Conservation (phyloP, 1,140 invertebrate species). For the Atta cephalotes region DNA sequence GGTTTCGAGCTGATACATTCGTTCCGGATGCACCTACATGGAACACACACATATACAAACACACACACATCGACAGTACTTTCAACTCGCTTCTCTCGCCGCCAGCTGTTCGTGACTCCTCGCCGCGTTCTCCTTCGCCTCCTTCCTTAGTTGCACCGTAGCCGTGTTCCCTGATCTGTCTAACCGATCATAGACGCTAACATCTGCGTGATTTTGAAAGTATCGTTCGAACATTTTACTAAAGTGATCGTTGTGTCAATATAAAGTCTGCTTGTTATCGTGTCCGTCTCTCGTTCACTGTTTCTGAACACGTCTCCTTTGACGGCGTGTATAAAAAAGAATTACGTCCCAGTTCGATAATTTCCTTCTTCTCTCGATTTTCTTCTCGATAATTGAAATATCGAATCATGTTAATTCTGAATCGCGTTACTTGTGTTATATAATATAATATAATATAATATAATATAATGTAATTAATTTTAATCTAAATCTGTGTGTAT, state of each 20-base stretch:
- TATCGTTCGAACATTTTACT: not conserved
- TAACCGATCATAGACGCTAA: not conserved
- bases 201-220: conserved; percentile 15
- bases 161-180: not conserved
- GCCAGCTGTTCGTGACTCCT: conserved; percentile 30
- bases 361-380: not conserved
- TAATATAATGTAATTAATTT: too few species aligned
- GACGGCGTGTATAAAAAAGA: not conserved
- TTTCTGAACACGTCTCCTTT: not conserved
- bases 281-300: not conserved
- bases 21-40: not conserved
- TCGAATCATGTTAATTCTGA: not conserved
- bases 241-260: not conserved
- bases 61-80: not conserved
- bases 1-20: conserved; percentile 10
- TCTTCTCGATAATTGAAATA: not conserved
- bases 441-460: too few species aligned
- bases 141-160: conserved; percentile 1
- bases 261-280: not conserved
- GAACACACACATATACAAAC: not conserved
- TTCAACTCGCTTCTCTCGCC: conserved; percentile 10
- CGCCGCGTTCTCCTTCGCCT: conserved; percentile 5
- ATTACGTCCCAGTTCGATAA: not conserved
- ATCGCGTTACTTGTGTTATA: not conserved
- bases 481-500: too few species aligned